Conservation (phyloP, 2,888 invertebrate species). For the Lordiphosa andalusiaca region DNA sequence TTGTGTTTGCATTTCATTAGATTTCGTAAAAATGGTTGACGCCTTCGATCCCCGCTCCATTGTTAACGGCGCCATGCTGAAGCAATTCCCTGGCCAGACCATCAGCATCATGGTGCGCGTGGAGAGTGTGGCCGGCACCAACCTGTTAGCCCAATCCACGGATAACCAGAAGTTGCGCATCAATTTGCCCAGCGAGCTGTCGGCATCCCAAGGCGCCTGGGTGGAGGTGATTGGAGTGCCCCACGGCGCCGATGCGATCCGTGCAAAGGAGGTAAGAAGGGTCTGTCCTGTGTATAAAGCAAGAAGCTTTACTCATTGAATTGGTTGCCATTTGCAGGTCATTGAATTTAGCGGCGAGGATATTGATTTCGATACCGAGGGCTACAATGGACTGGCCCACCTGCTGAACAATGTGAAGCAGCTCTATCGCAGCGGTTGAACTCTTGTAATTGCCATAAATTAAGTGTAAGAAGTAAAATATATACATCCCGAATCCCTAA, state of each 20-base stretch:
- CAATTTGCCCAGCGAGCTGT: constrained; percentile 59
- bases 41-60: constrained; percentile 72
- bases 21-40: constrained; percentile 41
- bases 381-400: constrained; percentile 78
- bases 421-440: constrained; percentile 37
- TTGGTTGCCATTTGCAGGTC: constrained; percentile 54
- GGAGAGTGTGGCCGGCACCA: constrained; percentile 65
- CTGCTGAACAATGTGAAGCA: constrained; percentile 71
- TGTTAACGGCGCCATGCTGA: constrained; percentile 75
- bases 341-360: constrained; percentile 77
- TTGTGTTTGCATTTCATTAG: constrained; percentile 17
- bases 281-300: no score
- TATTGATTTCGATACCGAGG: constrained; percentile 76
- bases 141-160: constrained; percentile 64
- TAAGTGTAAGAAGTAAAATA: no score
- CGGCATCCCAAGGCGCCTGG: constrained; percentile 71
- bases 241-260: constrained; percentile 59
- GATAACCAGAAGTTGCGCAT: constrained; percentile 75
- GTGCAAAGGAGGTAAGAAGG: constrained; percentile 73
- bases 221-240: constrained; percentile 77
- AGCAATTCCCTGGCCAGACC: constrained; percentile 70
- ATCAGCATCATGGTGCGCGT: constrained; percentile 77
- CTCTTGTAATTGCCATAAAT: no score
- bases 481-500: no score
- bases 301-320: no score